Evolutionary conservation across 2,113 vertebrate genomes (phyloP).

Genomic region (Gymnocephalus cernua): DNA sequence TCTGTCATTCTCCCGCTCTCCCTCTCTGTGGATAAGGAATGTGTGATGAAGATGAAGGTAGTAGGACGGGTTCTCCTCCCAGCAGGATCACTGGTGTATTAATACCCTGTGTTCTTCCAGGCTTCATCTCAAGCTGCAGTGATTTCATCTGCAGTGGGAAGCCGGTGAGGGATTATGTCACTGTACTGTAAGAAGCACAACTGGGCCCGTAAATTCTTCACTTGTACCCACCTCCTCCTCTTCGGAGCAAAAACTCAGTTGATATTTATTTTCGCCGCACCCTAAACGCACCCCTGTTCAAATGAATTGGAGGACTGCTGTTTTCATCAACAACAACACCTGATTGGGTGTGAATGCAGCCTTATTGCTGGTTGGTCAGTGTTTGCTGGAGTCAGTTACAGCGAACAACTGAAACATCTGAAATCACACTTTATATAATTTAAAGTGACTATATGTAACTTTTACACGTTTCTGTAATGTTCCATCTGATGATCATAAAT

Average conservation of each 20-base stretch:
- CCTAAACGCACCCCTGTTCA: too few relatives aligned
- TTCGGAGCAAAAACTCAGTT: background rate
- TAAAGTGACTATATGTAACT: too few relatives aligned
- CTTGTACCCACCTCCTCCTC: background rate
- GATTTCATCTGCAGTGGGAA: slow-evolving; percentile 37
- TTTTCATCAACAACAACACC: too few relatives aligned
- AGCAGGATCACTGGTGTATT: slow-evolving; percentile 57
- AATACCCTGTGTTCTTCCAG: slow-evolving; percentile 30
- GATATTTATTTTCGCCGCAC: background rate
- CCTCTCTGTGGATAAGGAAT: slow-evolving; percentile 42
- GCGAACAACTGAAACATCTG: background rate
- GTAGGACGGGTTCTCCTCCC: slow-evolving; percentile 61
- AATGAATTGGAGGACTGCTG: too few relatives aligned
- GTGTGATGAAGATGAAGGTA: slow-evolving; percentile 64
- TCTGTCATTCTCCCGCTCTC: slow-evolving; percentile 34
- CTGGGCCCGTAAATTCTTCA: background rate
- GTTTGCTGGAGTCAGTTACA: background rate
- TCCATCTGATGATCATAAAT: too few relatives aligned
- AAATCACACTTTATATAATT: background rate
- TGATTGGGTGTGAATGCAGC: too few relatives aligned
- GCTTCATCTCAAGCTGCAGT: slow-evolving; percentile 32
- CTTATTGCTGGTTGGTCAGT: too few relatives aligned
- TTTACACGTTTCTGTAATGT: too few relatives aligned
- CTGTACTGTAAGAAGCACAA: background rate
- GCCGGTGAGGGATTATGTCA: slow-evolving; percentile 15